Base-by-base conservation (phyloP, 2,888 invertebrate species). In the Epinotia bilunana region DNA sequence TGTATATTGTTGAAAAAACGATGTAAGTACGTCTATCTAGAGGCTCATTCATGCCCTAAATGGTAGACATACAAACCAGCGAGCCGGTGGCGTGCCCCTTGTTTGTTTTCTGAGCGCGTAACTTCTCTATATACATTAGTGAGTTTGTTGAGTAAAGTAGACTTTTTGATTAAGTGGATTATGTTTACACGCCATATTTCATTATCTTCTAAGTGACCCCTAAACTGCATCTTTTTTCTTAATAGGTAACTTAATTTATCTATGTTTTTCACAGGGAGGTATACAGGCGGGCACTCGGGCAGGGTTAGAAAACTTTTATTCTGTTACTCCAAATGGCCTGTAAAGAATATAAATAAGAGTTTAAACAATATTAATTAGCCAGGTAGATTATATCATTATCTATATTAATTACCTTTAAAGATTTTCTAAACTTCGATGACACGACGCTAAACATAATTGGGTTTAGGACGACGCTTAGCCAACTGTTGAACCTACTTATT, bases 361-460 rank as follows among this genome's bases (percentile, higher is more conserved):
- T 46, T 12, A 46, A 13, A 46, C 46, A 46, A 46, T 46, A 12
- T 3, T 46, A 46, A 46, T 46, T 3, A 46, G 13, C 3, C 12
- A 46, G 13, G 46, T 13, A 46, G 3, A 46, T 39, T 39, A 39
- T 39, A 33, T 7, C 39, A 39, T 39, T 39, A 39, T 39, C 39
- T 43, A 43, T 5, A n/a, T 74, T 68, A 77, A n/a, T 74, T 68
- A 77, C 72, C 73, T 73, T 77, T 3, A 62, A 46, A n/a, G 76
- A 64, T 46, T 28, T 65, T 46, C 76, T 69, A 53, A 76, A 76
- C 18, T 76, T 73, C 2, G 69, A 64, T 6, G 76, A 76, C 53
- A 73, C 58, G 55, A 76, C 46, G 28, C 76, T 76, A 60, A 60
- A 76, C 39, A 76, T 53, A 18, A 76, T 69, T 1, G 76, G 76